These are phyloP conservation scores for Pyrrhia umbra DNA, from an alignment of 2,888 invertebrate species.

Conservation along the genomic window DNA sequence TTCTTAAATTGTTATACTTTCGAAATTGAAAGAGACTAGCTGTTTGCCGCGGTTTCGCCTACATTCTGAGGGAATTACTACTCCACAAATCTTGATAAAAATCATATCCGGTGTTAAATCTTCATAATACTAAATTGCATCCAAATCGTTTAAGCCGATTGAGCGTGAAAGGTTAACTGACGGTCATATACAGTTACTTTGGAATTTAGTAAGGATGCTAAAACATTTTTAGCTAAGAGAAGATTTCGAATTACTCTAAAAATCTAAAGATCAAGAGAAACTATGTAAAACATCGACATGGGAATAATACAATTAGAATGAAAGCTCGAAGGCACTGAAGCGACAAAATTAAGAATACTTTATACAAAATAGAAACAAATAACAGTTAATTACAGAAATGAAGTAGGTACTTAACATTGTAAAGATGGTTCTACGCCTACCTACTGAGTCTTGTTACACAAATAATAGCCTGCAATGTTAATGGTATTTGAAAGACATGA, in stretches of 20 bases:
- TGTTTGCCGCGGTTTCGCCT: too few relatives aligned
- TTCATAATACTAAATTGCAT: too few relatives aligned
- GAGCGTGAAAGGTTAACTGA: too few relatives aligned
- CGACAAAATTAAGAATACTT: not conserved
- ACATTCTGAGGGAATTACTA: too few relatives aligned
- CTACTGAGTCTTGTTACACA: constrained; percentile 13
- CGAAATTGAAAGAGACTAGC: too few relatives aligned
- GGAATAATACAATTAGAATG: constrained; percentile 2
- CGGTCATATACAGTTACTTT: too few relatives aligned
- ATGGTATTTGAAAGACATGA: not conserved
- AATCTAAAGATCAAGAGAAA: not conserved
- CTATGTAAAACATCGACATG: constrained; percentile 1
- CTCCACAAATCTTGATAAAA: too few relatives aligned
- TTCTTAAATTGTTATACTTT: too few relatives aligned
- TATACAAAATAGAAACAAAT: not conserved
- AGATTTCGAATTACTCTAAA: too few relatives aligned
- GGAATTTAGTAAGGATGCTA: too few relatives aligned
- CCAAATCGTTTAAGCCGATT: too few relatives aligned
- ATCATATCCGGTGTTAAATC: too few relatives aligned
- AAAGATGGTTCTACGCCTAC: constrained; percentile 1
- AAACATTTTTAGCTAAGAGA: not conserved
- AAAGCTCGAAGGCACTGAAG: constrained; percentile 3
- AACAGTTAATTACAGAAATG: not conserved
- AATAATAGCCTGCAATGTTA: not conserved
- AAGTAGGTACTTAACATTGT: not conserved